A percentile compares a stretch with the other conserved stretches of the same genome.
These are phyloP conservation scores for Aradophagus sp. DNA, from an alignment of 1,140 invertebrate genomes.

Conservation along the genomic window DNA sequence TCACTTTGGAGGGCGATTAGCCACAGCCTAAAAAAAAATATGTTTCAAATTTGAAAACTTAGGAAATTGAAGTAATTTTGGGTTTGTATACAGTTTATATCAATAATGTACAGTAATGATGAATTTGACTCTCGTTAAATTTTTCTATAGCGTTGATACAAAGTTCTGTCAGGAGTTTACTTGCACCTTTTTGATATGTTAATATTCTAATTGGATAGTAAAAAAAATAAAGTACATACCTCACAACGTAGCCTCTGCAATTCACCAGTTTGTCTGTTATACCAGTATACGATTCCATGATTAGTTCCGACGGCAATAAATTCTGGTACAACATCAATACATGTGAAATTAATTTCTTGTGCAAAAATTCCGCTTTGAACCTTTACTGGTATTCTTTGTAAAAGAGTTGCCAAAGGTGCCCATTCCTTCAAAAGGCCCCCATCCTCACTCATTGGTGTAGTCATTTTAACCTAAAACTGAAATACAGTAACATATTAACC, in stretches of 20 bases:
- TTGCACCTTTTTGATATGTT: no score
- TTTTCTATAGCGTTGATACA: no score
- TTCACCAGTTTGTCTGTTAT: slow-evolving; percentile 83
- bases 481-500: no score
- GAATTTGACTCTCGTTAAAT: no score
- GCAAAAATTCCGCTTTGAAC: slow-evolving; percentile 86
- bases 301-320: slow-evolving; percentile 91
- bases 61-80: no score
- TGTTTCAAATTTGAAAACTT: no score
- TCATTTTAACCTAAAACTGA: slow-evolving; percentile 57
- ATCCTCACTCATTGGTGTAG: slow-evolving; percentile 75
- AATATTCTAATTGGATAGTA: no score
- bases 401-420: slow-evolving; percentile 84
- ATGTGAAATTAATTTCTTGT: slow-evolving; percentile 86
- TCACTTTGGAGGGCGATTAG: no score
- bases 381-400: slow-evolving; percentile 85
- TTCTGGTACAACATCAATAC: slow-evolving; percentile 85
- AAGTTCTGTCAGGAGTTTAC: no score
- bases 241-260: slow-evolving; percentile 86
- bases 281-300: slow-evolving; percentile 90
- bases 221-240: slow-evolving; percentile 71
- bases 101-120: no score
- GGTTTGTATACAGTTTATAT: no score
- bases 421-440: slow-evolving; percentile 84
- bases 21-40: no score